Evolutionary conservation across 2,113 vertebrate species (phyloP).

Genomic region (Lutjanus erythropterus): DNA sequence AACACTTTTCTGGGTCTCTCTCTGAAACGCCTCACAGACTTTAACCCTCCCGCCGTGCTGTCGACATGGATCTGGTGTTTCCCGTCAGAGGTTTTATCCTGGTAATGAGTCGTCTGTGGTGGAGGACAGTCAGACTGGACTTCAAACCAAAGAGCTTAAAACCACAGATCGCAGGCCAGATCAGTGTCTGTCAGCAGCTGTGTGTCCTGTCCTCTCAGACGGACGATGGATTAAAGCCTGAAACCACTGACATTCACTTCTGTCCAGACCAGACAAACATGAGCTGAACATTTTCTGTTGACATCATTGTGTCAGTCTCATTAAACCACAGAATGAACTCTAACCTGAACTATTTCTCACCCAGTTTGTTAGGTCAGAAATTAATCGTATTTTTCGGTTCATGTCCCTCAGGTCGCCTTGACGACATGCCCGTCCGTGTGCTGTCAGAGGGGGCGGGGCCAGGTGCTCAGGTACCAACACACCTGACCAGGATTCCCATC

Average conservation of each 20-base stretch:
- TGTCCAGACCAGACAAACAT: not conserved
- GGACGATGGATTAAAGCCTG: conserved; percentile 2
- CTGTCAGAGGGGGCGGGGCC: conserved; percentile 58
- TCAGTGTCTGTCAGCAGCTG: conserved; percentile 37
- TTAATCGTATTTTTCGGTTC: not conserved
- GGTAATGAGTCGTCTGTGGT: conserved; percentile 40
- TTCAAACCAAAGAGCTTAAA: conserved; percentile 28
- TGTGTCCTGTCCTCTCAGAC: not conserved
- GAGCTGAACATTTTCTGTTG: not conserved
- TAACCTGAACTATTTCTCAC: not conserved
- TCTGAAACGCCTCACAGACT: conserved; percentile 44
- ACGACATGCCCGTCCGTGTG: conserved; percentile 72
- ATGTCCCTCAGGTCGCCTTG: conserved; percentile 32
- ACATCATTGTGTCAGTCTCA: not conserved
- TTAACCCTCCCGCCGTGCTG: conserved; percentile 22
- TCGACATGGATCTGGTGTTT: conserved; percentile 45
- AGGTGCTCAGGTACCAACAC: conserved; percentile 50
- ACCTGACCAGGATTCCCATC: conserved; percentile 71
- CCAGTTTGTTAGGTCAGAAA: not conserved
- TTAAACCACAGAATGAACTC: not conserved
- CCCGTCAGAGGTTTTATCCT: conserved; percentile 36
- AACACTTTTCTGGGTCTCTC: conserved; percentile 42
- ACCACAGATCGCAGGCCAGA: conserved; percentile 33
- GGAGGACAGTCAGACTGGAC: conserved; percentile 12
- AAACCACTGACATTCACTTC: not conserved